A percentile compares a stretch with the other conserved stretches of the same genome.
Conservation (phyloP, 2,113 vertebrate genomes). For the Acanthochromis polyacanthus region DNA sequence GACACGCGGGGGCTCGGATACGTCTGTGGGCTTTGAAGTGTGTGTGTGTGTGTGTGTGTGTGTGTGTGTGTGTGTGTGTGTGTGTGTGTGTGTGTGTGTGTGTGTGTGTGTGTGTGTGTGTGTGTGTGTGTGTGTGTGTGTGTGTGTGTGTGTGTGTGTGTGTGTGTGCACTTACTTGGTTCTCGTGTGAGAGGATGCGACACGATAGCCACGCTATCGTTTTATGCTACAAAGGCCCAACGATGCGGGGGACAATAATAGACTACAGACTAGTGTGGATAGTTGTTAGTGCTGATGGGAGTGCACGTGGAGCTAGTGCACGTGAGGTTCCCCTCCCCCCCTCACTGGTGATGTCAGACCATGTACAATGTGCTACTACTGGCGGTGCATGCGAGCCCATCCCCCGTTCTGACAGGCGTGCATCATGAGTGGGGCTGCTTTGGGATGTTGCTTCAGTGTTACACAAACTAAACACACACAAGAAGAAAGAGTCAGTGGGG, state of each 20-base stretch:
- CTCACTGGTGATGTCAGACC: slow-evolving; percentile 48
- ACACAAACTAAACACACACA: slow-evolving; percentile 18
- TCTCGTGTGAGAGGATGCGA: slow-evolving; percentile 41
- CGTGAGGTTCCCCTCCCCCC: slow-evolving; percentile 56
- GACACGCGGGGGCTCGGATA: slow-evolving; percentile 32
- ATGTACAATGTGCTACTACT: slow-evolving; percentile 50
- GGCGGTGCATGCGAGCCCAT: slow-evolving; percentile 39
- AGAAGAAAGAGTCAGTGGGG: slow-evolving; percentile 11
- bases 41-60: background rate
- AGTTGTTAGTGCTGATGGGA: slow-evolving; percentile 46
- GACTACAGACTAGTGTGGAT: slow-evolving; percentile 30
- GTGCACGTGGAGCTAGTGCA: slow-evolving; percentile 56
- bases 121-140: background rate
- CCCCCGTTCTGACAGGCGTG: slow-evolving; percentile 39
- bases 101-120: slow-evolving; percentile 3
- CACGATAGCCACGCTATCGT: slow-evolving; percentile 26
- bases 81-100: background rate
- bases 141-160: slow-evolving; percentile 4
- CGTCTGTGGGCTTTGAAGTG: background rate
- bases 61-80: background rate
- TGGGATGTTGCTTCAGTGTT: slow-evolving; percentile 31
- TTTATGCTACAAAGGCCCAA: slow-evolving; percentile 48
- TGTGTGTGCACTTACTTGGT: background rate
- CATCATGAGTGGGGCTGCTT: slow-evolving; percentile 36
- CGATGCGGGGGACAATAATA: slow-evolving; percentile 34